Conservation (phyloP, 2,113 vertebrate genomes). For the Ranitomeya imitator region DNA sequence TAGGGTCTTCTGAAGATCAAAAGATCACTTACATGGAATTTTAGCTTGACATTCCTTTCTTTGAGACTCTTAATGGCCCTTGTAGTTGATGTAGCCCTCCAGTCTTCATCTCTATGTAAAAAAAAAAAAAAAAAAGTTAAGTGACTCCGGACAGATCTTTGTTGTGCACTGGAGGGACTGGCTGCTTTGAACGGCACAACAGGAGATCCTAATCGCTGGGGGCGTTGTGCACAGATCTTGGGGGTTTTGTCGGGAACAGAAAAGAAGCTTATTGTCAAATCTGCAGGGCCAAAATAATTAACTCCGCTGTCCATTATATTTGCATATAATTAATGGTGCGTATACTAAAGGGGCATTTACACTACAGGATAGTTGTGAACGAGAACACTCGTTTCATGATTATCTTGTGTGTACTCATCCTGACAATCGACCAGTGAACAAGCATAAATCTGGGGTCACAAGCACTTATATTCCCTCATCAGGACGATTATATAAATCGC, state of each 20-base stretch:
- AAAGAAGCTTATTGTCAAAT: slow-evolving; percentile 66
- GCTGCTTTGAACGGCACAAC: slow-evolving; percentile 60
- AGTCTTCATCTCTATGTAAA: slow-evolving; percentile 60
- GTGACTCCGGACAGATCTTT: slow-evolving; percentile 64
- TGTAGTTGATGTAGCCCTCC: slow-evolving; percentile 57
- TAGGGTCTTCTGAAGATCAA: slow-evolving; percentile 48
- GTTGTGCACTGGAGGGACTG: slow-evolving; percentile 62
- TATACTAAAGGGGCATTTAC: background rate
- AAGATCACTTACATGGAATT: slow-evolving; percentile 41
- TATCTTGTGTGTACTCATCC: too few relatives aligned
- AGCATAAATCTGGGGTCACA: too few relatives aligned
- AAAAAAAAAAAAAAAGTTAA: slow-evolving; percentile 66
- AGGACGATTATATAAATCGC: too few relatives aligned
- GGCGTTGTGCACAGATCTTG: slow-evolving; percentile 67
- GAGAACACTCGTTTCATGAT: too few relatives aligned
- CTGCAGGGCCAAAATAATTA: slow-evolving; percentile 57
- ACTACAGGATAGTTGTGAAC: too few relatives aligned
- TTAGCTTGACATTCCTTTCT: slow-evolving; percentile 34
- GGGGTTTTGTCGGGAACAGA: slow-evolving; percentile 64
- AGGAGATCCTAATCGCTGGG: slow-evolving; percentile 66
- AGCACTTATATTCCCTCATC: too few relatives aligned
- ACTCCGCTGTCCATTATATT: background rate
- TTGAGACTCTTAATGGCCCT: slow-evolving; percentile 59
- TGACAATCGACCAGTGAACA: too few relatives aligned
- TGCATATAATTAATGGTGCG: background rate